phyloP scores from a whole-genome alignment of 2,797 vertebrate species.

The Pygocentrus nattereri region DNA sequence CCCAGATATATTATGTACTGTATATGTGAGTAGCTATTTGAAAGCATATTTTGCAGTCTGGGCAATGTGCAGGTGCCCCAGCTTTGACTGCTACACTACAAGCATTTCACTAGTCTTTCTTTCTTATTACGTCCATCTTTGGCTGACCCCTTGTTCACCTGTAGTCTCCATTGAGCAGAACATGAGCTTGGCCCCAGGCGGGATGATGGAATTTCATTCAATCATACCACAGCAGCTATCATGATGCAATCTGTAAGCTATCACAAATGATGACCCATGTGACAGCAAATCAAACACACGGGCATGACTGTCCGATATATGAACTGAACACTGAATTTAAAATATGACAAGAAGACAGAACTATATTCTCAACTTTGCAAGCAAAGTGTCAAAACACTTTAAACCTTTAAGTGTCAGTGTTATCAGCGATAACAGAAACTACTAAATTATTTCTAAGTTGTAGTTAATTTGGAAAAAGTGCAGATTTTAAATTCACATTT shows the following conservation, averaged over 20 bases:
- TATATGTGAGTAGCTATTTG: too few relatives aligned
- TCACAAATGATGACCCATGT: background rate
- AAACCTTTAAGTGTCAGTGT: too few relatives aligned
- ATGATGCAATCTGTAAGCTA: background rate
- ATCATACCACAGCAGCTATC: background rate
- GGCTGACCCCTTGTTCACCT: background rate
- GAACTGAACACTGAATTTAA: background rate
- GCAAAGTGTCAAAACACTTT: too few relatives aligned
- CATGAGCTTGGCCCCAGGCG: background rate
- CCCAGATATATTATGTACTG: too few relatives aligned
- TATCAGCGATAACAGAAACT: too few relatives aligned
- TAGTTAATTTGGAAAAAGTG: too few relatives aligned
- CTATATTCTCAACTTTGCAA: too few relatives aligned
- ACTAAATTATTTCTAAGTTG: too few relatives aligned
- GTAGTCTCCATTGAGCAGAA: background rate
- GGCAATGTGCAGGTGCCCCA: too few relatives aligned
- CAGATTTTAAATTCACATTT: too few relatives aligned
- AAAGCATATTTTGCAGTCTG: too few relatives aligned
- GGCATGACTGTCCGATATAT: background rate
- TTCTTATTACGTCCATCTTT: background rate
- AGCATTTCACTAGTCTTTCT: background rate
- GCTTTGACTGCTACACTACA: background rate
- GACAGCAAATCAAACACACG: background rate
- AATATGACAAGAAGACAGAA: too few relatives aligned
- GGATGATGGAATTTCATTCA: background rate